Evolutionary conservation across 2,113 vertebrate species (phyloP).

Genomic region (Aptenodytes forsteri): DNA sequence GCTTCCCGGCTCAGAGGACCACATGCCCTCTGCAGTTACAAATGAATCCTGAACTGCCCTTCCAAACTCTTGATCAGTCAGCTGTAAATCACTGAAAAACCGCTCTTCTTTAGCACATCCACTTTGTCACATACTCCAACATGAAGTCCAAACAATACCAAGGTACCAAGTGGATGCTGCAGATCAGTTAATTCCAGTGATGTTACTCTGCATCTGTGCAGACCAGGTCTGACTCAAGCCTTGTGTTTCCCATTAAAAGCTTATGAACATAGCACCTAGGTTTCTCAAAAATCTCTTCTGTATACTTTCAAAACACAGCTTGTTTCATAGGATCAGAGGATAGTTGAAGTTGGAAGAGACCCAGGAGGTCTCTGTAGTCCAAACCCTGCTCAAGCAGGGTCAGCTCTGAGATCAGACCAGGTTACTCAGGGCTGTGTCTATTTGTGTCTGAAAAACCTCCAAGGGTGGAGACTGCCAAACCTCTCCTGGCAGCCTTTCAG

Average conservation of each 20-base stretch:
- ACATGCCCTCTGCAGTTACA: neutral
- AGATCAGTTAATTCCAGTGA: neutral
- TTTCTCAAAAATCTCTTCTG: neutral
- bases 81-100: neutral
- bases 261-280: neutral
- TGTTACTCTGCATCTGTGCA: neutral
- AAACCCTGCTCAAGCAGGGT: neutral
- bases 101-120: neutral
- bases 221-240: neutral
- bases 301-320: neutral
- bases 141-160: neutral
- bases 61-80: neutral
- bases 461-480: neutral
- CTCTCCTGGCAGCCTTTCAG: neutral
- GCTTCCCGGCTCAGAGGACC: rapidly evolving
- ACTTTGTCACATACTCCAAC: neutral
- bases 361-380: neutral
- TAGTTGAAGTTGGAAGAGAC: neutral
- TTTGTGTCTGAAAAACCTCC: neutral
- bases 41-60: neutral
- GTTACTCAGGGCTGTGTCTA: neutral
- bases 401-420: neutral
- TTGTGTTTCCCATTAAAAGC: neutral
- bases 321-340: neutral
- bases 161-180: neutral